A percentile compares a stretch with the other conserved stretches of the same genome.
Evolutionary conservation across 2,888 invertebrate genomes (phyloP).

Genomic region (Corythucha ciliata): DNA sequence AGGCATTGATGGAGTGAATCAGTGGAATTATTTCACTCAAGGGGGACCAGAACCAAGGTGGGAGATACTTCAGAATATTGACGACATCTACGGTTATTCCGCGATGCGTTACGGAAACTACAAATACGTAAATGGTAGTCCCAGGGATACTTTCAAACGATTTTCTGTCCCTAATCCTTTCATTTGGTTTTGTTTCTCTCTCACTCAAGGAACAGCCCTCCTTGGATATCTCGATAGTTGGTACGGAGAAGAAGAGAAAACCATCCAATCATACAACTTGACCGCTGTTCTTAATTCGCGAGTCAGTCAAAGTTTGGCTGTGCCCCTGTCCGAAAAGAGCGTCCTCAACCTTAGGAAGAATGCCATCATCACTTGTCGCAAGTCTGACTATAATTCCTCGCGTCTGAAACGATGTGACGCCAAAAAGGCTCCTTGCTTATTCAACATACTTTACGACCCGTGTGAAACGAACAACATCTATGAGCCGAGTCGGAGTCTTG

Average conservation of each 20-base stretch:
- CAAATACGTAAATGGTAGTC: slow-evolving; percentile 69
- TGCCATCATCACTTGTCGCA: slow-evolving; percentile 18
- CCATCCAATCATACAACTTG: slow-evolving; percentile 3
- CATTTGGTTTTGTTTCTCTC: too few relatives aligned
- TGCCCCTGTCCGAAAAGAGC: background rate
- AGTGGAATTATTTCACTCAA: slow-evolving; percentile 40
- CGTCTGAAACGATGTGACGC: slow-evolving; percentile 51
- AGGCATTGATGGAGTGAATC: slow-evolving; percentile 43
- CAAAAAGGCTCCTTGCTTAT: slow-evolving; percentile 61
- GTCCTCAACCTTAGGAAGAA: background rate
- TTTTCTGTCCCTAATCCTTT: too few relatives aligned
- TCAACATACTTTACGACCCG: slow-evolving; percentile 71
- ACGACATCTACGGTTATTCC: slow-evolving; percentile 54
- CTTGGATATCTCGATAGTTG: slow-evolving; percentile 23
- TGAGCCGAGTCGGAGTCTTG: slow-evolving; percentile 52
- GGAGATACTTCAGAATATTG: slow-evolving; percentile 48
- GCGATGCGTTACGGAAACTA: slow-evolving; percentile 62
- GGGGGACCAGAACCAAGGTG: slow-evolving; percentile 27
- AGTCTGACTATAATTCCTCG: background rate
- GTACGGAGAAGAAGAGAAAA: slow-evolving; percentile 8
- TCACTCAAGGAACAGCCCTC: slow-evolving; percentile 21
- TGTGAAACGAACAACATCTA: slow-evolving; percentile 65
- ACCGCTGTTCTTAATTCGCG: slow-evolving; percentile 8
- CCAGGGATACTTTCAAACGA: too few relatives aligned
- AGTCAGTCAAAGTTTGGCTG: background rate